phyloP scores from a whole-genome alignment of 2,113 vertebrate genomes.

The Heliornis fulica region DNA sequence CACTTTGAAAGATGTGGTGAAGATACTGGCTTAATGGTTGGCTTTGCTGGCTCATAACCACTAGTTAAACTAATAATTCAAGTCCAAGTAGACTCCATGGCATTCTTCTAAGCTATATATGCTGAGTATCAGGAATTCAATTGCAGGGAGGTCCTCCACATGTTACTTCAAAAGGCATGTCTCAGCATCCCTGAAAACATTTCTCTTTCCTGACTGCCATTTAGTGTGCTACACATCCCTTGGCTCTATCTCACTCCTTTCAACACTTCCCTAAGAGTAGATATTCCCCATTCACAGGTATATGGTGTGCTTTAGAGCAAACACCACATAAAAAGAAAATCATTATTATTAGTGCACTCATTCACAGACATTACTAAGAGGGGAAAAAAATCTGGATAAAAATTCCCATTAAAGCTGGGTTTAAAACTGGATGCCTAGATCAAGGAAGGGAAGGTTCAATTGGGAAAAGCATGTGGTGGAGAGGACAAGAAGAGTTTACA shows the following conservation, averaged over 20 bases:
- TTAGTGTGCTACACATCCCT: background rate
- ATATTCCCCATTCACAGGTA: background rate
- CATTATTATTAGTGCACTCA: background rate
- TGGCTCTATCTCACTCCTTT: background rate
- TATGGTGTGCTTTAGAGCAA: background rate
- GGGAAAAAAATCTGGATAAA: background rate
- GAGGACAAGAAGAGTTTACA: background rate
- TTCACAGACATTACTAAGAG: background rate
- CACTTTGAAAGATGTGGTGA: conserved; percentile 28
- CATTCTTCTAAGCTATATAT: conserved; percentile 12
- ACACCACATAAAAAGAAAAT: background rate
- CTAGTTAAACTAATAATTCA: conserved; percentile 41
- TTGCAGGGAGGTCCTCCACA: conserved; percentile 52
- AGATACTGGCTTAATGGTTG: conserved; percentile 7
- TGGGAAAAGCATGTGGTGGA: background rate
- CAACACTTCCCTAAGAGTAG: background rate
- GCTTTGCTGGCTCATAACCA: conserved; percentile 35
- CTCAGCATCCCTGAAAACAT: conserved; percentile 1
- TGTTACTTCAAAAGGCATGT: conserved; percentile 25
- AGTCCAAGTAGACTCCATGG: background rate
- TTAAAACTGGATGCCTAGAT: background rate
- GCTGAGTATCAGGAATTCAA: conserved; percentile 28
- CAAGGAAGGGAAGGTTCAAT: background rate
- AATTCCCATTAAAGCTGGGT: background rate
- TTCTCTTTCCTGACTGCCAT: background rate